Evolutionary conservation across 30 jellyfish, hydroid and myxozoan genomes (phyloP).

Genomic region (Aurelia aurita complex sp. Pacific): DNA sequence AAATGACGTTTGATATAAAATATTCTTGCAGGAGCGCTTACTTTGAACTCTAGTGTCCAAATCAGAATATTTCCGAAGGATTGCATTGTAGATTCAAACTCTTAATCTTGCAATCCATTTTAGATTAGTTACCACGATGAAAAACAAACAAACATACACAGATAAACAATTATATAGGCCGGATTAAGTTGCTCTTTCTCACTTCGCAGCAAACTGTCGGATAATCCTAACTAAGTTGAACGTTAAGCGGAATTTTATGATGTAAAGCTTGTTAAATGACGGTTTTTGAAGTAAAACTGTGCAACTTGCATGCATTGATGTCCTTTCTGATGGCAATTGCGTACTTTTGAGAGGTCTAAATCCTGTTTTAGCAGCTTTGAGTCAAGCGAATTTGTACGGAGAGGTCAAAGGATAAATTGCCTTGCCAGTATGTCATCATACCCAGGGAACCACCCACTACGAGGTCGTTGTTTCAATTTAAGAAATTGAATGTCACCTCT

Average conservation of each 20-base stretch:
- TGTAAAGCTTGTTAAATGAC: background rate
- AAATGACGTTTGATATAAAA: background rate
- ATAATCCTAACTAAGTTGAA: constrained; percentile 30
- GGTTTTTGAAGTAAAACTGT: background rate
- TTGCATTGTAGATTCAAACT: background rate
- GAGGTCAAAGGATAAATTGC: no score
- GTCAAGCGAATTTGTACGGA: no score
- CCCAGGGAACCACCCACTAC: no score
- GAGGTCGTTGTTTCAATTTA: no score
- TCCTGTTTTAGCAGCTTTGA: no score
- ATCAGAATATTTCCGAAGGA: background rate
- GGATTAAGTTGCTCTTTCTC: constrained; percentile 18
- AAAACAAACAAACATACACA: constrained; percentile 27
- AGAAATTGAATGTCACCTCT: no score
- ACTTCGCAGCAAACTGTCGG: background rate
- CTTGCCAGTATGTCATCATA: no score
- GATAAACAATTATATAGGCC: constrained; percentile 19
- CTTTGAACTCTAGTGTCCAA: background rate
- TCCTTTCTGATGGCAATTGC: no score
- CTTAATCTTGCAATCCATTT: background rate
- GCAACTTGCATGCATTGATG: background rate
- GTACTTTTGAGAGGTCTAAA: no score
- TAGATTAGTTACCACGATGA: background rate
- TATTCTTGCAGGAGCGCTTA: background rate
- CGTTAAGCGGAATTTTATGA: background rate